phyloP scores from a whole-genome alignment of 2,113 vertebrate genomes.

The Microcebus lehilahytsara region DNA sequence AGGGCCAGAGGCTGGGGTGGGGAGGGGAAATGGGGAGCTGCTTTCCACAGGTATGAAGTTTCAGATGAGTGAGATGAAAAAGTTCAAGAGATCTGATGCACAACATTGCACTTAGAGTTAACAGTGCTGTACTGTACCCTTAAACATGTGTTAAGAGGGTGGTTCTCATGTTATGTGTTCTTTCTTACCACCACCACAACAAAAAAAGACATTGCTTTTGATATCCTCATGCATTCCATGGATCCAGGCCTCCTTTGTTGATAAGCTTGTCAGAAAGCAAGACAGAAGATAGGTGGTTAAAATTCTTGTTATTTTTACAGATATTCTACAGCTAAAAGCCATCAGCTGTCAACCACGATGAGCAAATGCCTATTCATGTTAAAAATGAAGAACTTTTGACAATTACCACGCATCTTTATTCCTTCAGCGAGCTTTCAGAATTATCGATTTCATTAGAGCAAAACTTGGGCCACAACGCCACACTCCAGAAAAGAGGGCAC shows the following conservation, averaged over 20 bases:
- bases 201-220: constrained; percentile 33
- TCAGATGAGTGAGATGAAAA: background rate
- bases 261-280: constrained; percentile 79
- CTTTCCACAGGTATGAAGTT: background rate
- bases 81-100: background rate
- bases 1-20: background rate
- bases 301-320: constrained; percentile 76
- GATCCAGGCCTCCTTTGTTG: constrained; percentile 67
- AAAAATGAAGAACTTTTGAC: constrained; percentile 77
- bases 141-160: background rate
- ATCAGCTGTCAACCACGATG: constrained; percentile 79
- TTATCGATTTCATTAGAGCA: constrained; percentile 48
- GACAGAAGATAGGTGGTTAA: constrained; percentile 78
- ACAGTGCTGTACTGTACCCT: background rate
- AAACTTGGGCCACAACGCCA: constrained; percentile 43
- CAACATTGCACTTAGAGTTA: accelerated
- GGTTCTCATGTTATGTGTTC: background rate
- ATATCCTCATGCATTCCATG: constrained; percentile 46
- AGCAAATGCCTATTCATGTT: constrained; percentile 79
- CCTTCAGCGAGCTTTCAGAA: background rate
- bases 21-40: background rate
- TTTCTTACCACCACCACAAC: background rate
- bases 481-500: constrained; percentile 59
- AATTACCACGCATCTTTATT: constrained; percentile 71
- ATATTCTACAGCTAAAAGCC: constrained; percentile 79